Base-by-base conservation (phyloP, 1,140 invertebrate genomes). In the Pectinophora gossypiella region DNA sequence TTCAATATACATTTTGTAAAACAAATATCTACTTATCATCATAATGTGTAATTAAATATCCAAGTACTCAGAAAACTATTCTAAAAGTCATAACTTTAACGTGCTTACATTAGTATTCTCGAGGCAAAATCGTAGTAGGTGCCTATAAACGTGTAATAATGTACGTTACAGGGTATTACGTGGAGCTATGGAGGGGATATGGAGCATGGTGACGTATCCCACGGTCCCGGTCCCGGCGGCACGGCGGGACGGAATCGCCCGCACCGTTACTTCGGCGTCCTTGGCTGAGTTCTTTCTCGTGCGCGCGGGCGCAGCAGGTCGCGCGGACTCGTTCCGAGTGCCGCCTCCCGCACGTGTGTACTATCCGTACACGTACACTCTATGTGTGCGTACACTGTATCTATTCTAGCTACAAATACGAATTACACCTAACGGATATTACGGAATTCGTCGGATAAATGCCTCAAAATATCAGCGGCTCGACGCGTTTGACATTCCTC, bases 261-360 rank as follows among this genome's bases (percentile, higher is more conserved):
- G 68, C 54, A 81, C 83, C 80, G 83, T 86, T 86, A 86, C 71
- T 67, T 76, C 65, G 76, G 74, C 83, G 83, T 84, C 83, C 83
- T 86, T 86, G 83, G 83, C 83, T 86, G 83, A 86, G 83, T 86
- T 86, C 80, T 86, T 73, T 78, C 76, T 80, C 66, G 77, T 12
- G 5, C 36, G 36, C 68, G 66, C 77, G 73, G 59, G 67, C 72
- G 67, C 76, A 65, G 73, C 80, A 84, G 80, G 83, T 86, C 80
- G 79, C 72, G 64, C 71, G 68, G 72, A 81, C 77, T 68, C 78
- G 80, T 86, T 84, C 80, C 77, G 66, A 74, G 70, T 74, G 2
- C 12, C n/a, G 13, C 61, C 62, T 59, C 47, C 63, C 63, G 68
- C 59, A 68, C 78, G 80, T 77, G 73, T 79, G 74, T 51, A 40